These are phyloP conservation scores for Loxodonta africana DNA, from an alignment of 2,113 vertebrate genomes.

Conservation along the genomic window DNA sequence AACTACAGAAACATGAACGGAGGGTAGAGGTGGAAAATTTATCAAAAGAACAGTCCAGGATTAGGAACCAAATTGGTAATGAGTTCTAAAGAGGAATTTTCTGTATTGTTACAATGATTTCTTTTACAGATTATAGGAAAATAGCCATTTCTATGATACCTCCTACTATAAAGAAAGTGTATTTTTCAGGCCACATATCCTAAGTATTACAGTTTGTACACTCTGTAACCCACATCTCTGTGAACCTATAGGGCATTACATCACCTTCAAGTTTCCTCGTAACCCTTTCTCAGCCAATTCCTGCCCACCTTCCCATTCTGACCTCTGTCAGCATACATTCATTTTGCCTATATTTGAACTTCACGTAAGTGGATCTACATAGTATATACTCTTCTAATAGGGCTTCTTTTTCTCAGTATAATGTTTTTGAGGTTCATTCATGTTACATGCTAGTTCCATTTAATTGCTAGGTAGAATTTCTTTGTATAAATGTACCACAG, in stretches of 20 bases:
- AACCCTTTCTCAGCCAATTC: neutral
- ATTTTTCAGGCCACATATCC: neutral
- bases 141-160: neutral
- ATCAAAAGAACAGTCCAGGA: neutral
- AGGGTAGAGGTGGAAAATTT: constrained; percentile 3
- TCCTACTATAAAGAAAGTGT: neutral
- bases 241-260: neutral
- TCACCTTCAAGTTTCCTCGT: neutral
- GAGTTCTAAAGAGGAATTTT: neutral
- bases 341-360: constrained; percentile 50
- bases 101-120: neutral
- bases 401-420: no score
- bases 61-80: constrained; percentile 9
- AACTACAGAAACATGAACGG: neutral
- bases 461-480: neutral
- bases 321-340: neutral
- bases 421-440: neutral
- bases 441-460: neutral
- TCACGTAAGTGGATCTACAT: neutral
- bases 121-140: constrained; percentile 20
- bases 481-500: neutral
- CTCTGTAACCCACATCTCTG: neutral
- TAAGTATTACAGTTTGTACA: neutral
- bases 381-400: no score
- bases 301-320: neutral